Conservation (phyloP, 2,888 invertebrate genomes). For the Sussaba pulchella region DNA sequence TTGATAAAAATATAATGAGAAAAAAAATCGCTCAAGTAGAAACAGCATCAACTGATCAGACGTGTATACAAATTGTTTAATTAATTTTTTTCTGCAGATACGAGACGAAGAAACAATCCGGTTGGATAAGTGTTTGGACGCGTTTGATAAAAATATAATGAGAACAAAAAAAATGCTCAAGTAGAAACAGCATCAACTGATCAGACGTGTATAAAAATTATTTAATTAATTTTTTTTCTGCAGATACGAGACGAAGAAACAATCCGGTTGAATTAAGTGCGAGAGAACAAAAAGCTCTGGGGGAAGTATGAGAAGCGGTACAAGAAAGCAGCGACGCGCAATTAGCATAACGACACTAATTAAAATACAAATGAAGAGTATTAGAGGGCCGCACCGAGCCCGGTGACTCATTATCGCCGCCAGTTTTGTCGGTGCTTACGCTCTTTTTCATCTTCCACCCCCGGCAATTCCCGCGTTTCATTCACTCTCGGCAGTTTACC, state of each 20-base stretch:
- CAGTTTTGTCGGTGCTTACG: constrained; percentile 71
- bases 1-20: background rate
- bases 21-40: background rate
- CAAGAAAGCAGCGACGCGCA: constrained; percentile 82
- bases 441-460: constrained; percentile 61
- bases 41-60: background rate
- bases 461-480: constrained; percentile 70
- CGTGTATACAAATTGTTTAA: background rate
- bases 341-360: constrained; percentile 89
- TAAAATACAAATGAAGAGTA: constrained; percentile 90
- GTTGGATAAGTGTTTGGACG: constrained; percentile 25
- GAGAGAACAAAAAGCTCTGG: constrained; percentile 74
- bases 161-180: background rate
- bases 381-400: constrained; percentile 86
- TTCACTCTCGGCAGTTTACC: constrained; percentile 73
- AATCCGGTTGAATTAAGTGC: constrained; percentile 21
- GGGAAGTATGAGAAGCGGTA: constrained; percentile 64
- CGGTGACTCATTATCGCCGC: constrained; percentile 83
- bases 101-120: constrained; percentile 9
- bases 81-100: constrained; percentile 1
- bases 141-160: no score
- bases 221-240: background rate
- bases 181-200: background rate
- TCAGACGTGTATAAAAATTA: background rate
- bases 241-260: constrained; percentile 14